Evolutionary conservation across 2,113 vertebrate genomes (phyloP), one percentile per base, ranked within the genome.

Genomic region (Burhinus bistriatus): DNA sequence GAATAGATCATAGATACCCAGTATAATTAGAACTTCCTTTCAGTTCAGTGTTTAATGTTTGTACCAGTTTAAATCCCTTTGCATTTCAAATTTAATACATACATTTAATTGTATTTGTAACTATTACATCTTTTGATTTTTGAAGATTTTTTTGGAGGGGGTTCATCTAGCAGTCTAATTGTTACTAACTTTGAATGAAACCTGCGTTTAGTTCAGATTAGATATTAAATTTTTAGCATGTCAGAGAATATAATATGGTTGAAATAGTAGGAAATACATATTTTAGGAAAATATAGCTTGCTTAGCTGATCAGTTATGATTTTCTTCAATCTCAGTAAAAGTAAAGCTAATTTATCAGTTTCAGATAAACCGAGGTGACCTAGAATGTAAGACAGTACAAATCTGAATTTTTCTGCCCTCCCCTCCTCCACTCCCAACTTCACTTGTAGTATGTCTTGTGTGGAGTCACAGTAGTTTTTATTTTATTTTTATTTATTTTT

Each of bases 401-500:
- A 59, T 84, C 64, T 66, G n/a, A 80, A 71, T 87, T 94, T 66
- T 85, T 93, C 49, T 72, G 30, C 49, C 8, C 68, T 84, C 25
- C 59, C 83, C 34, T n/a, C n/a, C 52, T 84, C 45, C 32, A 49
- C 38, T 80, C 12, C 47, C 62, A 89, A 79, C 29, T 90, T 89
- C n/a, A 82, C 55, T 72, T 92, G 42, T 69, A 78, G 42, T 71
- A 83, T 83, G 62, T 54, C 58, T 76, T 62, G 49, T 78, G 45
- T 73, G 68, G 47, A 89, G 64, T 87, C 77, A 81, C 45, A 76
- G 54, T 45, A 92, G n/a, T 34, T 34, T 51, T 90, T 64, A 42
- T 79, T 87, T 34, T 49, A 62, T 38, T 49, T 93, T 59, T 69
- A 49, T 68, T 95, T 96, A 49, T 68, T 95, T 96, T 92, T 75